Base-by-base conservation (phyloP, 1,140 invertebrate genomes). In the Tetranychus urticae region DNA sequence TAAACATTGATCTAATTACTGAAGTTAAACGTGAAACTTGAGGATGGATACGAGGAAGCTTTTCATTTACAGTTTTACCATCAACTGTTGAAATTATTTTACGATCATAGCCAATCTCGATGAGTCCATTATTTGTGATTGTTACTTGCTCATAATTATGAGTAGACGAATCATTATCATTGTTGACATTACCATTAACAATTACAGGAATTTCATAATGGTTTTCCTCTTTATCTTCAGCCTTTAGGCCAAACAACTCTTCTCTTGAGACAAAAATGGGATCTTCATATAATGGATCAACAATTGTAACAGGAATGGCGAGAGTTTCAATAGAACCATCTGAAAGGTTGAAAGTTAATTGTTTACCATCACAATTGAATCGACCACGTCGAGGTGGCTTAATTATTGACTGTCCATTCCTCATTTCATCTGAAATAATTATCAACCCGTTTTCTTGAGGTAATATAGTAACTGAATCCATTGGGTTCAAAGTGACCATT, bases 201-300 rank as follows among this genome's bases (percentile, higher is more conserved):
- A 31, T 58, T 7, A 34, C 23, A 2, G 37, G n/a, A n/a, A 46
- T 58, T 45, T 58, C 57, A 58, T 58, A 46, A 33, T 58, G 42
- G 45, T 45, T 58, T 2, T 54, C 23, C 35, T 52, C 48, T 13
- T 59, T 59, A 31, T 39, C 13, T 33, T 50, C 45, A 8, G 23
- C n/a, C 8, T 61, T 54, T 39, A 23, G 37, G 1, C 60, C 52
- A 55, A 61, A 61, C 14, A 61, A 33, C 39, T 61, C 60, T 55
- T 61, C 50, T 39, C 60, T 34, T 2, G 60, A 55, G 1, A 39
- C 60, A 61, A 61, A 61, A 31, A 61, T 54, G 3, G 60, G 60
- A 39, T 61, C 60, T 52, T 54, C 48, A 50, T 36, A 60, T 6
- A 48, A 8, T 34, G 37, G 23, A 39, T 23, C 39, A 42, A 42